Conservation (phyloP, 2,888 invertebrate genomes). For the Oasisia sp. region DNA sequence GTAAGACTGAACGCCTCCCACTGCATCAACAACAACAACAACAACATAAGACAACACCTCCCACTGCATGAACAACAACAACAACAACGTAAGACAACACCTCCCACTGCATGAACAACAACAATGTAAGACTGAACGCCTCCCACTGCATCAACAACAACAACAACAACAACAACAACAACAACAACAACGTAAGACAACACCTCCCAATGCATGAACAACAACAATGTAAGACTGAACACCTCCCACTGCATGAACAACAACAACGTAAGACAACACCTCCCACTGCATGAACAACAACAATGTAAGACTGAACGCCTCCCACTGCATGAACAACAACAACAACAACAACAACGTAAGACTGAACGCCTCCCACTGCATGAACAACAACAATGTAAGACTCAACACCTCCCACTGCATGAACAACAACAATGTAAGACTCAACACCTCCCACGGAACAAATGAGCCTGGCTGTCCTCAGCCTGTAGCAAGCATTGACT, state of each 20-base stretch:
- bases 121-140: constrained; percentile 70
- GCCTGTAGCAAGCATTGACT: neutral
- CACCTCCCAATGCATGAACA: constrained; percentile 39
- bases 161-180: no score
- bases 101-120: constrained; percentile 44
- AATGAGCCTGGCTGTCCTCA: neutral
- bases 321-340: constrained; percentile 66
- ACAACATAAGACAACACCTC: constrained; percentile 66
- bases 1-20: no score
- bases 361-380: no score
- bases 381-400: no score
- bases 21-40: constrained; percentile 39
- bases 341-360: no score
- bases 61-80: no score
- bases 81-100: constrained; percentile 38
- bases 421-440: no score
- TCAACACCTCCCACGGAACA: no score
- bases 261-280: neutral
- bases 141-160: constrained; percentile 67
- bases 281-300: no score
- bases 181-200: no score
- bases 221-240: constrained; percentile 65
- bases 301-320: constrained; percentile 69
- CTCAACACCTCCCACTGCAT: no score
- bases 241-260: constrained; percentile 52